Base-by-base conservation (phyloP, 2,888 invertebrate species). In the Notocelia uddmanniana region DNA sequence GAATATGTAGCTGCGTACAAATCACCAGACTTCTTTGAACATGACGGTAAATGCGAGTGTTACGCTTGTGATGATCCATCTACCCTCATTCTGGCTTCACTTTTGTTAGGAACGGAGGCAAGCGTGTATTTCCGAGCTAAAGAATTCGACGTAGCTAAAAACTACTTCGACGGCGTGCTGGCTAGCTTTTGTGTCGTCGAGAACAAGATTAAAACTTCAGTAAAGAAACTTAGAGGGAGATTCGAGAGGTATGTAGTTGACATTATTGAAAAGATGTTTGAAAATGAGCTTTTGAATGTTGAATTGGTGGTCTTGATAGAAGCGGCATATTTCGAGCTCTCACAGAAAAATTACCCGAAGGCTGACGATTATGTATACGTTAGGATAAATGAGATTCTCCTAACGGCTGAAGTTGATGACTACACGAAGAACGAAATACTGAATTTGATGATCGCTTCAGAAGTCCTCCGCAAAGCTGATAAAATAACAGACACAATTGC, bases 141-240 rank as follows among this genome's bases (percentile, higher is more conserved):
- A 19, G 90, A 92, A 15, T 73, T 68, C 0, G 83, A 84, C 3
- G 88, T 89, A 15, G 91, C 93, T 0, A 79, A 75, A 0, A 88
- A 89, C 71, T 92, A 92, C 55, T 92, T 87, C 74, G 81, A 83
- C 0, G 92, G 92, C 0, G 81, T 85, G 0, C 6, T 84, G 0
- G 74, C 79, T 37, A 81, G 81, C 58, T 83, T 90, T 2, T 37
- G 52, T 0, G 57, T 76, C 0, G 83, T 85, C 0, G 82, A 88
- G 13, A 37, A 1, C 6, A 72, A 68, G 48, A 9, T 72, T 0
- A 72, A 72, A 57, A 18, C 23, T 0, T 21, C 62, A 6, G 5
- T 62, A 15, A 68, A 62, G 0, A 89, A 83, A 34, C 68, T 92
- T 0, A 79, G 74, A 10, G 13, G 31, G 0, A 75, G 76, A 2